Evolutionary conservation across 2,888 invertebrate genomes (phyloP), one percentile per base, ranked within the genome.

Genomic region (Lasiommata megera): DNA sequence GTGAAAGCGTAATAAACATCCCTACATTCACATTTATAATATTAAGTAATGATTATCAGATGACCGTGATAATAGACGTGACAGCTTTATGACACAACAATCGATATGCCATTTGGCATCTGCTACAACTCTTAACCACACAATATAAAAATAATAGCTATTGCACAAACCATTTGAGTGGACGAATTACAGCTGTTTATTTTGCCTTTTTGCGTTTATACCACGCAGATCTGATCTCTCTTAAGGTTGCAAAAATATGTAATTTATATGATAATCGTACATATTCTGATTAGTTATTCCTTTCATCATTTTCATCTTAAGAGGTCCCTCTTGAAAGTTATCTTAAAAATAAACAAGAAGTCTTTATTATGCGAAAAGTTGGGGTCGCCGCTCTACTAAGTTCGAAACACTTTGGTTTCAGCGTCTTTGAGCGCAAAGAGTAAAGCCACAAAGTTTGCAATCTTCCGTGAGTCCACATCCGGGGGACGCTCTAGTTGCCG

Each of bases 391-490:
- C 53, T 44, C 40, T 12, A 50, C 37, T 50, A 57, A 57, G 38
- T 60, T 34, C 11, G 34, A 34, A 34, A 34, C 34, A 3, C 34
- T 34, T 34, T 11, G 34, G 9, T 34, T 57, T 17, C 17, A 41
- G 41, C 23, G 50, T 29, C 54, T 60, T 51, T 51, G 56, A 41
- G 29, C 28, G 40, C 40, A 31, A 38, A 56, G 51, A 57, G 40
- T 29, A 31, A 52, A 56, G 41, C 54, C 50, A 44, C 48, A 54
- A 57, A 54, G 54, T 54, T 61, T 36, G 51, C 37, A 54, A 54
- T 46, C 54, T 61, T 57, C 58, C 58, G 54, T 54, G 18, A 52
- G 51, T 61, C 58, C 41, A 61, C 61, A 61, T 61, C 58, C 61
- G 54, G 28, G 36, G 34, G 29, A 52, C 41, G 58, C 58, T 54